Evolutionary conservation across 1,140 invertebrate genomes (phyloP), one percentile per base, ranked within the genome.

Genomic region (Trachymyrmex cornetzi): DNA sequence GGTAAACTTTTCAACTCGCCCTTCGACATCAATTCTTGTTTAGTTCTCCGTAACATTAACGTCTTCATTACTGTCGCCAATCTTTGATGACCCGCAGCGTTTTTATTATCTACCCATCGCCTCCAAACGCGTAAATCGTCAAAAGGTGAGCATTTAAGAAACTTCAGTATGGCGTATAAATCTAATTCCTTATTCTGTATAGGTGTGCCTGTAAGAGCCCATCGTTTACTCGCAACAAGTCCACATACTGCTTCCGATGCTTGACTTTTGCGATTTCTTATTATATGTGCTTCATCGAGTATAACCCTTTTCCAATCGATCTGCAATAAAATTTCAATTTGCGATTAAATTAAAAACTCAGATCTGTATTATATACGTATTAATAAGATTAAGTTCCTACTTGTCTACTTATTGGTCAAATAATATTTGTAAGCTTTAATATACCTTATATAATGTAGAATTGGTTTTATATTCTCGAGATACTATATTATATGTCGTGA

Each of bases 101-200:
- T 97, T 92, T 98, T 98, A 92, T 97, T 97, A 85, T 98, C 97
- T 0, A 98, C 96, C 95, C 96, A 97, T 38, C 95, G 95, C 89
- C 96, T 97, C 97, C 94, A 95, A 1, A 97, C 96, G 4, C 94
- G 91, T n/a, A 98, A 94, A 91, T 99, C 98, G 95, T 99, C 97
- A 93, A 99, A 99, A 1, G 98, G 98, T n/a, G 97, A 96, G 93
- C 97, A 98, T 22, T 96, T 95, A 0, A 99, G 93, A 94, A 98
- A 99, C 93, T 98, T 98, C 0, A 99, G 93, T 24, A 99, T 94
- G 0, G 98, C 97, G 95, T 97, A 99, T 24, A 99, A 96, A 95
- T 99, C 98, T 57, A 97, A 93, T 92, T 99, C 97, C 93, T 98
- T 98, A 93, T 99, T 99, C 89, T 99, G 99, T 74, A 99, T 97